phyloP scores from a whole-genome alignment of 2,113 vertebrate species.

The Nesogale talazaci region DNA sequence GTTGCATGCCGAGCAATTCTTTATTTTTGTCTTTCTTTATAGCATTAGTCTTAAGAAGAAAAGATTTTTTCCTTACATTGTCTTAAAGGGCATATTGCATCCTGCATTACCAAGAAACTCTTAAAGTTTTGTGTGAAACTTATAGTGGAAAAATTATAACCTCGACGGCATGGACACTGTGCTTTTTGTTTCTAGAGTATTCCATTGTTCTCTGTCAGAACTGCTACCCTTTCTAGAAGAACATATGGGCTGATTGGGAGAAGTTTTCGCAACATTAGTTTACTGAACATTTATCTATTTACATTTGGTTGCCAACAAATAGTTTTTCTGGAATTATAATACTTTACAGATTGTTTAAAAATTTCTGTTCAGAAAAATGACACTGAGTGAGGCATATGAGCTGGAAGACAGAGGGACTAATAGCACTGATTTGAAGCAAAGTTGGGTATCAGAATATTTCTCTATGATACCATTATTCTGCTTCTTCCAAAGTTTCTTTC shows the following conservation, averaged over 20 bases:
- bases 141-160: constrained; percentile 70
- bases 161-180: constrained; percentile 58
- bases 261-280: constrained; percentile 63
- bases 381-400: neutral
- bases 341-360: constrained; percentile 12
- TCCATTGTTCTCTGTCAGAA: constrained; percentile 74
- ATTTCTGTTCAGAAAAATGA: neutral
- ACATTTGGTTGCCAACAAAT: constrained; percentile 60
- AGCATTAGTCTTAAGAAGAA: constrained; percentile 55
- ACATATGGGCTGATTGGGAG: constrained; percentile 74
- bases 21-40: constrained; percentile 65
- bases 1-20: constrained; percentile 42
- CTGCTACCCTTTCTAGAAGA: constrained; percentile 72
- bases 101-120: constrained; percentile 59
- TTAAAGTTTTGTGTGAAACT: constrained; percentile 73
- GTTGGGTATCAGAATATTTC: neutral
- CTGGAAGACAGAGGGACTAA: neutral
- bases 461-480: constrained; percentile 2
- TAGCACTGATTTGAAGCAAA: neutral
- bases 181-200: constrained; percentile 76
- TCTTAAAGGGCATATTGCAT: constrained; percentile 61
- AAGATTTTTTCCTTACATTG: constrained; percentile 47
- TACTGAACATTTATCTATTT: constrained; percentile 63
- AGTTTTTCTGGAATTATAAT: constrained; percentile 46
- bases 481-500: neutral